A percentile compares a stretch with the other conserved stretches of the same genome.
Conservation (phyloP, 2,888 invertebrate genomes). For the Onthophagus sagittarius region DNA sequence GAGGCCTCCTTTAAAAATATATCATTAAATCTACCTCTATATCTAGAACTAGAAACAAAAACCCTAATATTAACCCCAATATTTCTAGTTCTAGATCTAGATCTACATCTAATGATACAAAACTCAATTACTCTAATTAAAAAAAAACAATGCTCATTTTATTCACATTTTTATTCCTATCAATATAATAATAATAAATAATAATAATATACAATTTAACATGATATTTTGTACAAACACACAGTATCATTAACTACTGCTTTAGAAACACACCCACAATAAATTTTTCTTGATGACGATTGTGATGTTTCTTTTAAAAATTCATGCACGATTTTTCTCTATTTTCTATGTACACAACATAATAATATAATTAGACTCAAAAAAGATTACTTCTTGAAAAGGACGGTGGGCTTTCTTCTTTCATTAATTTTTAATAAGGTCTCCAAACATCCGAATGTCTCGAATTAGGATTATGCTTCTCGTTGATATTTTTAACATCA, state of each 20-base stretch:
- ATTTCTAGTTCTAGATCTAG: too few relatives aligned
- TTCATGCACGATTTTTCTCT: not conserved
- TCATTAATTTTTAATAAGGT: slow-evolving; percentile 58
- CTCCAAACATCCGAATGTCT: slow-evolving; percentile 72
- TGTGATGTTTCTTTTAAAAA: not conserved
- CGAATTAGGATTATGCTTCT: slow-evolving; percentile 48
- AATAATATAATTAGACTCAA: not conserved
- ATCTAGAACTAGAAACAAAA: too few relatives aligned
- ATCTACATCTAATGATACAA: too few relatives aligned
- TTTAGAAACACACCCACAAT: not conserved
- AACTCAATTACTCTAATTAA: not conserved
- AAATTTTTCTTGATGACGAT: not conserved
- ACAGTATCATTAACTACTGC: not conserved
- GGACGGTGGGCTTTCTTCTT: not conserved
- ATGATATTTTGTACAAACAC: not conserved
- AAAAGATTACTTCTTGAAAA: not conserved
- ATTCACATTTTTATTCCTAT: not conserved
- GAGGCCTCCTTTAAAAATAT: too few relatives aligned
- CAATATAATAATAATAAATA: not conserved
- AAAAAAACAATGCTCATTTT: not conserved
- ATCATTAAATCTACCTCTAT: too few relatives aligned
- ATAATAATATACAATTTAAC: not conserved
- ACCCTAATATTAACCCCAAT: too few relatives aligned
- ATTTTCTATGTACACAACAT: not conserved
- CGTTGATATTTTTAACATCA: slow-evolving; percentile 38